Conservation (phyloP, 2,888 invertebrate species). For the Lochmaea crataegi region DNA sequence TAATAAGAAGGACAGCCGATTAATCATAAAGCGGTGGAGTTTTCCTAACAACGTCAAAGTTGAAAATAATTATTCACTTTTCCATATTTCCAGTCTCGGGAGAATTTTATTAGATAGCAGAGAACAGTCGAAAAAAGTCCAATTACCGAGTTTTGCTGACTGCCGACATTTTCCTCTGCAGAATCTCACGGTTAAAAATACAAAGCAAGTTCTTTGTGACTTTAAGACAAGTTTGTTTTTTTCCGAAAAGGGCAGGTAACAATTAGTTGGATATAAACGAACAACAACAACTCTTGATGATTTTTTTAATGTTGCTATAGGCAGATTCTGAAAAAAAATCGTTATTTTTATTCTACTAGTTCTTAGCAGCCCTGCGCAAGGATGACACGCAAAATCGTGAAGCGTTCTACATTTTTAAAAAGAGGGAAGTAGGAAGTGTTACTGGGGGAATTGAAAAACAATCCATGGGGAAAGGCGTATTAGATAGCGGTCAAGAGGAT, state of each 20-base stretch:
- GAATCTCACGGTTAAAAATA: slow-evolving; percentile 29
- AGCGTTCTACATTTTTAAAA: slow-evolving; percentile 86
- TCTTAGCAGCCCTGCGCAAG: slow-evolving; percentile 93
- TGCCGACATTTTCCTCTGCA: slow-evolving; percentile 29
- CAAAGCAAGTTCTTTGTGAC: slow-evolving; percentile 25
- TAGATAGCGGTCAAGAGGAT: no score
- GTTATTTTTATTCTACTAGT: not conserved
- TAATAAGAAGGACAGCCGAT: slow-evolving; percentile 23
- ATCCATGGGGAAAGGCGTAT: no score
- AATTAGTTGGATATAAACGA: slow-evolving; percentile 27
- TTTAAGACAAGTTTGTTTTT: slow-evolving; percentile 28
- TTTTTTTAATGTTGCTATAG: not conserved
- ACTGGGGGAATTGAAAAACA: no score
- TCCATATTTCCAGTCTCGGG: slow-evolving; percentile 27
- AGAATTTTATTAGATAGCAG: slow-evolving; percentile 32
- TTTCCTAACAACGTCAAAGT: slow-evolving; percentile 19
- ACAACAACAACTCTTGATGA: slow-evolving; percentile 13
- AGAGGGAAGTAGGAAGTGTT: no score
- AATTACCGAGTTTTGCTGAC: slow-evolving; percentile 34
- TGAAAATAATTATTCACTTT: slow-evolving; percentile 33
- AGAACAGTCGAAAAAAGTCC: slow-evolving; percentile 28
- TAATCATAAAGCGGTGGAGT: slow-evolving; percentile 19
- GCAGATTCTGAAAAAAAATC: not conserved
- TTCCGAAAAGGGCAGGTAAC: slow-evolving; percentile 8
- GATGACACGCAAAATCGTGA: slow-evolving; percentile 94